Evolutionary conservation across 2,797 vertebrate species (phyloP).

Genomic region (Austrolebias charrua): DNA sequence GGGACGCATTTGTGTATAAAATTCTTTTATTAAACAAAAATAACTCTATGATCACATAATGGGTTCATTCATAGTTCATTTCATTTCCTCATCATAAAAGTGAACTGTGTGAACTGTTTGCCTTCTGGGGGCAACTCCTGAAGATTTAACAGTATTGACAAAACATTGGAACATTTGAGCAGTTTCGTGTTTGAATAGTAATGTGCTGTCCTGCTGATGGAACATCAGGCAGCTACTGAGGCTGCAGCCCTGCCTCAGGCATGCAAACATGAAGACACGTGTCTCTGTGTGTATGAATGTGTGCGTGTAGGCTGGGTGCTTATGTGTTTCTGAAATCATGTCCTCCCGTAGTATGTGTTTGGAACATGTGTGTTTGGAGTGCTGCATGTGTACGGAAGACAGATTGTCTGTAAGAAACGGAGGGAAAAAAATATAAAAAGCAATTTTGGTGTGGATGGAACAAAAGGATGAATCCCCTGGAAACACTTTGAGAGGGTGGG

Average conservation of each 20-base stretch:
- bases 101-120: constrained; percentile 59
- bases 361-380: constrained; percentile 20
- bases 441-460: constrained; percentile 48
- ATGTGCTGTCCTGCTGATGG: constrained; percentile 69
- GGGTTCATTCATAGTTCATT: constrained; percentile 70
- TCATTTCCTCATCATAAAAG: constrained; percentile 55
- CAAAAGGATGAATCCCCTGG: constrained; percentile 54
- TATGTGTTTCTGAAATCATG: constrained; percentile 50
- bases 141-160: constrained; percentile 73
- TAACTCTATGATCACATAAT: constrained; percentile 43
- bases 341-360: constrained; percentile 29
- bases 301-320: constrained; percentile 14
- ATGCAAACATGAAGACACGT: constrained; percentile 32
- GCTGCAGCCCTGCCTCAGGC: constrained; percentile 61
- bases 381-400: constrained; percentile 26
- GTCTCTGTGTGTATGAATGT: constrained; percentile 7
- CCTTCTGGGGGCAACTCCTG: constrained; percentile 68
- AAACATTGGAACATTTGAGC: constrained; percentile 65
- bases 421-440: constrained; percentile 31
- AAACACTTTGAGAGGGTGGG: constrained; percentile 37
- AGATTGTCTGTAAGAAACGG: constrained; percentile 47
- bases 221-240: constrained; percentile 65
- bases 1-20: no score
- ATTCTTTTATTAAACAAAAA: constrained; percentile 6
- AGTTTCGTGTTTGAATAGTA: constrained; percentile 55